Conservation (phyloP, 2,888 invertebrate species). For the Liodrosophila aerea region DNA sequence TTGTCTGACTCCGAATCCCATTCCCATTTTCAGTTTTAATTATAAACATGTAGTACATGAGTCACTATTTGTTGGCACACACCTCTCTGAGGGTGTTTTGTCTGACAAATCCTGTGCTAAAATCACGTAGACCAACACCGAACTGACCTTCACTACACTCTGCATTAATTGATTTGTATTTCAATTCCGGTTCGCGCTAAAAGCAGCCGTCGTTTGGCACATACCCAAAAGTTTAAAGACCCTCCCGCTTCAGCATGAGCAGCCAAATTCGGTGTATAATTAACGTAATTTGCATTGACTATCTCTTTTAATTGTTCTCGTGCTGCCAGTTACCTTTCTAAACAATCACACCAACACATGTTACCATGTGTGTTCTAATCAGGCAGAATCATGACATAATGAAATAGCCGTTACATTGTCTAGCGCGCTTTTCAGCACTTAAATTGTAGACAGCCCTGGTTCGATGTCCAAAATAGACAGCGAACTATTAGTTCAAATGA, state of each 20-base stretch:
- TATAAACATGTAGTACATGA: slow-evolving; percentile 30
- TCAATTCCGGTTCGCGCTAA: slow-evolving; percentile 58
- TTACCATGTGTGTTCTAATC: slow-evolving; percentile 25
- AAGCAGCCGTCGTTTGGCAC: slow-evolving; percentile 19
- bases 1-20: slow-evolving; percentile 7
- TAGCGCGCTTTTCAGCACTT: too few relatives aligned
- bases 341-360: slow-evolving; percentile 32
- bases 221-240: slow-evolving; percentile 58
- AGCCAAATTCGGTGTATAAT: slow-evolving; percentile 38
- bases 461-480: too few relatives aligned
- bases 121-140: slow-evolving; percentile 40
- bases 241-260: slow-evolving; percentile 34
- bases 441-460: too few relatives aligned
- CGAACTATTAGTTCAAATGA: too few relatives aligned
- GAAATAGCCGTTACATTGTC: slow-evolving; percentile 42
- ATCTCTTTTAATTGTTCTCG: slow-evolving; percentile 63
- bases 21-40: slow-evolving; percentile 31
- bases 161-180: slow-evolving; percentile 57
- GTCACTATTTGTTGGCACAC: slow-evolving; percentile 32
- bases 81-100: slow-evolving; percentile 25
- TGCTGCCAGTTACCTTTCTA: slow-evolving; percentile 54
- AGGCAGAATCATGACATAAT: neutral
- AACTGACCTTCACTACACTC: slow-evolving; percentile 58
- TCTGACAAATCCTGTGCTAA: slow-evolving; percentile 44
- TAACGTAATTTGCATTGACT: slow-evolving; percentile 62